Base-by-base conservation (phyloP, 2,113 vertebrate genomes). In the Phalacrocorax aristotelis region DNA sequence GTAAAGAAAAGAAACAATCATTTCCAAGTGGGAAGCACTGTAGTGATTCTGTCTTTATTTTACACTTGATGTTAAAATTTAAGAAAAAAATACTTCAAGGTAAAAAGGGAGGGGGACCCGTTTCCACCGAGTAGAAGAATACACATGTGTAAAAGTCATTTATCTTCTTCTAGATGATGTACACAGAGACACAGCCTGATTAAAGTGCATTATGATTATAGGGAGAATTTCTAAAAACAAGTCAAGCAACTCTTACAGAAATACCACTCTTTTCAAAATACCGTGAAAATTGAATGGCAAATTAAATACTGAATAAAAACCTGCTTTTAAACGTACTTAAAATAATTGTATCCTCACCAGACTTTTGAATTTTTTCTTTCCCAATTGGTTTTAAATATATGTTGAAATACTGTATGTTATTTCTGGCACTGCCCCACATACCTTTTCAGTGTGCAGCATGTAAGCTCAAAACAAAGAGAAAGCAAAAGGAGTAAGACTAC, bases 241-340 rank as follows among this genome's bases (percentile, higher is more conserved):
- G 27, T 96, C 32, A 92, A 87, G 23, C 49, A 95, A 64, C 42
- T 75, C 18, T 64, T 72, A 74, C 1, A 64, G n/a, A 90, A 94
- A 94, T 72, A 81, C 44, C 44, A 44, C 44, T 44, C 8, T 91
- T 97, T 95, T 92, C 54, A 82, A 91, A 87, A 95, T 78, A 44
- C 7, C 58, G 26, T 19, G 27, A 64, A 79, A 64, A 91, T 38
- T 49, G 26, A 66, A 75, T 19, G 25, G 94, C 19, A 26, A 87
- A 92, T 86, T 80, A 71, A 82, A 87, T 83, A 34, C 55, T 61
- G 81, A 58, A 58, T 23, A 66, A 75, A 70, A 83, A 17, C 1
- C 12, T 30, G 8, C 2, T 46, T 69, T 76, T 27, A 46, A 72
- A 69, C 22, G 51, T 84, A 89, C 22, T 81, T 75, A 38, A 82